Evolutionary conservation across 2,797 vertebrate genomes (phyloP), one percentile per base, ranked within the genome.

Genomic region (Eremophila alpestris): DNA sequence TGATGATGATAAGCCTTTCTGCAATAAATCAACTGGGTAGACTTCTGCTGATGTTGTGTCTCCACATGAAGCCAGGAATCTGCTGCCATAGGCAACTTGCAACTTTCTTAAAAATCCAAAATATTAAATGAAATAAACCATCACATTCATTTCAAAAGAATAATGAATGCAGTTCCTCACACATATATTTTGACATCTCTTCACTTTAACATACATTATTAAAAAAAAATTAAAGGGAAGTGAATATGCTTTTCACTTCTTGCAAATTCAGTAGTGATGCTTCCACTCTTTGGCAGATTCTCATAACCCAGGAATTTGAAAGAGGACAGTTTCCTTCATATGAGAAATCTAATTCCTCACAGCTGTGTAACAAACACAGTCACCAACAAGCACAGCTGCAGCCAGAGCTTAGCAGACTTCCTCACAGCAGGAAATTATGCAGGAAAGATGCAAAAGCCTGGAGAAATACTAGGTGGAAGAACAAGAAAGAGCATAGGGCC

Each of bases 21-120:
- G 23, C 68, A 43, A 14, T 92, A 93, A 87, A 94, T 94, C 83
- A 83, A 34, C 45, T 16, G 11, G 16, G n/a, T 34, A 89, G 51
- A 36, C 13, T 67, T 74, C 79, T 60, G n/a, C 34, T 55, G 55
- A 84, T 41, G 67, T 83, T 77, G 1, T 24, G 12, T 71, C 58
- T 94, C 48, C 17, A 52, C 43, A 19, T 17, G 26, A 83, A 10
- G 9, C 30, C 45, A 76, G 36, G 41, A 84, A 73, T 79, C 69
- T 88, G 55, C 58, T 76, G 45, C 43, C n/a, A 30, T 5, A 68
- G 11, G 16, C n/a, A 90, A 65, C 15, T 83, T 78, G 15, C 54
- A 86, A 86, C 32, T 78, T 58, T 83, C 45, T 51, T 70, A 63
- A 82, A 88, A 87, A 60, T 43, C 11, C 7, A 80, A 55, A 32